These are phyloP conservation scores for Kryptopterus vitreolus DNA, from an alignment of 2,797 vertebrate genomes.

Conservation along the genomic window DNA sequence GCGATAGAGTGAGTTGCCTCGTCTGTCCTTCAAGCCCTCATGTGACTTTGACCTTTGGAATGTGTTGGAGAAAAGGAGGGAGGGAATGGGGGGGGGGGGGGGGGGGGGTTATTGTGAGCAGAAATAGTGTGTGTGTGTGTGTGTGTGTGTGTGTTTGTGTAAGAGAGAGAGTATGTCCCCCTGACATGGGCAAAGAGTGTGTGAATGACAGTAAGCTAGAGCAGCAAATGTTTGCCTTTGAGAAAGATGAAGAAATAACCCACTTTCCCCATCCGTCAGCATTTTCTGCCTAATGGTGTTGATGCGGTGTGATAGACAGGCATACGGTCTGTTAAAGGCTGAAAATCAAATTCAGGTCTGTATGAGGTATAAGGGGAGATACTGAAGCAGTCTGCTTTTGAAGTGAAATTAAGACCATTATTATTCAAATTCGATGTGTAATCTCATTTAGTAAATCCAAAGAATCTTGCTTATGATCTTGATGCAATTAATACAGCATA, in stretches of 20 bases:
- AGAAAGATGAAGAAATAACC: conserved; percentile 47
- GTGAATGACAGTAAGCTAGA: conserved; percentile 46
- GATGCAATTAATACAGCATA: neutral
- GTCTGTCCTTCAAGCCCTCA: conserved; percentile 80
- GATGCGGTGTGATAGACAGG: conserved; percentile 31
- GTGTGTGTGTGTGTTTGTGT: neutral
- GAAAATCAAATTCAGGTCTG: conserved; percentile 29
- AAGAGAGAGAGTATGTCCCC: conserved; percentile 45
- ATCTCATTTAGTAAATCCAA: neutral
- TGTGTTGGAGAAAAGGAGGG: conserved; percentile 72
- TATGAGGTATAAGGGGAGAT: neutral
- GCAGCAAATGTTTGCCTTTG: conserved; percentile 38
- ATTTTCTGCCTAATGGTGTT: conserved; percentile 45
- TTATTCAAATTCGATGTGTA: too few relatives aligned
- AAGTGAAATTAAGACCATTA: too few relatives aligned
- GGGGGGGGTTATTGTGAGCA: conserved; percentile 67
- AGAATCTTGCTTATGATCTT: neutral
- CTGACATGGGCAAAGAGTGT: conserved; percentile 40
- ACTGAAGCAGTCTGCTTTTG: neutral
- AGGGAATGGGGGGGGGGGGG: conserved; percentile 73
- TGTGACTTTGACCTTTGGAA: conserved; percentile 83
- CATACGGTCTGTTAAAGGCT: conserved; percentile 20
- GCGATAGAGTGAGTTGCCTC: conserved; percentile 65
- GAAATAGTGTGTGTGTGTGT: conserved; percentile 53
- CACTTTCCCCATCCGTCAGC: conserved; percentile 46